A percentile compares a stretch with the other conserved stretches of the same genome.
These are phyloP conservation scores for Anolis sagrei DNA, from an alignment of 2,113 vertebrate species.

Conservation along the genomic window DNA sequence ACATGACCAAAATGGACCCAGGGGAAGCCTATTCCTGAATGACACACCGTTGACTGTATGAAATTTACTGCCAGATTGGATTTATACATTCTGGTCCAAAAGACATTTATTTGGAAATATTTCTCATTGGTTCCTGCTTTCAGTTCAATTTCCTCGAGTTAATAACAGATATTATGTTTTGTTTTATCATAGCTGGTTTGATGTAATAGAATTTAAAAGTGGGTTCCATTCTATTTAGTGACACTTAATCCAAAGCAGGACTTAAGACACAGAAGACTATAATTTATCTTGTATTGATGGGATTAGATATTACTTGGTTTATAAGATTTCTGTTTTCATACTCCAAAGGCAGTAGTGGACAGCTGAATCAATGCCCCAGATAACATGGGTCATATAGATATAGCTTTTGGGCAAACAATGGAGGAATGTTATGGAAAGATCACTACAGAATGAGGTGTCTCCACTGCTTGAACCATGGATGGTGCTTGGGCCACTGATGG, in stretches of 20 bases:
- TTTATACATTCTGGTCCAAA: neutral
- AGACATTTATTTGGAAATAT: neutral
- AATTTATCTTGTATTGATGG: neutral
- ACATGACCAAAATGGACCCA: neutral
- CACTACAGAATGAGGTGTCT: too few relatives aligned
- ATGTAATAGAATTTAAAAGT: neutral
- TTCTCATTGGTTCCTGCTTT: neutral
- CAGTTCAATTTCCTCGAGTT: neutral
- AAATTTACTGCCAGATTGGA: neutral
- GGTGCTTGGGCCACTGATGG: too few relatives aligned
- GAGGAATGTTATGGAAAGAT: too few relatives aligned
- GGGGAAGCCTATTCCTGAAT: neutral
- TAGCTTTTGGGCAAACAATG: too few relatives aligned
- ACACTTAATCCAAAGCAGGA: neutral
- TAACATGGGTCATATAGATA: neutral
- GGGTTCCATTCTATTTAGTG: neutral
- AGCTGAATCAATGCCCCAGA: neutral
- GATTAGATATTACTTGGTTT: neutral
- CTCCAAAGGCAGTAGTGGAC: neutral
- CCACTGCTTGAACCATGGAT: too few relatives aligned
- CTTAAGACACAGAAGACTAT: neutral
- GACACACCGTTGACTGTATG: neutral
- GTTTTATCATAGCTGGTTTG: neutral
- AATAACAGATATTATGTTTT: neutral
- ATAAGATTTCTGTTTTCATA: neutral